phyloP scores from a whole-genome alignment of 2,113 vertebrate genomes.

The Mola mola region DNA sequence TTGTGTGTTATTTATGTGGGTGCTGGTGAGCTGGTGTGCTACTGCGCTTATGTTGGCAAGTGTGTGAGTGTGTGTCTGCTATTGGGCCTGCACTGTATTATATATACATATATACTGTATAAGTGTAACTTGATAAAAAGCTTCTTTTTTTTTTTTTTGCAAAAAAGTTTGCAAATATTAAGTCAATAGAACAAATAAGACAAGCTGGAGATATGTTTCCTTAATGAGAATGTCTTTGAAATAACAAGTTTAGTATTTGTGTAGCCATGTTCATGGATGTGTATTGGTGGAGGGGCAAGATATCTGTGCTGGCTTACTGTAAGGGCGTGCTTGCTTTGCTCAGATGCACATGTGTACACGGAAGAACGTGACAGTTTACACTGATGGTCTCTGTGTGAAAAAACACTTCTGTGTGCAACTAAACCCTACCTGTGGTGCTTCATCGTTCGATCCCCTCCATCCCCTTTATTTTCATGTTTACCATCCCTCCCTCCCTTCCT shows the following conservation, averaged over 20 bases:
- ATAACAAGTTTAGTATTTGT: slow-evolving; percentile 10
- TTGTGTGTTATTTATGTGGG: slow-evolving; percentile 16
- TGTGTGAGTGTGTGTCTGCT: slow-evolving; percentile 15
- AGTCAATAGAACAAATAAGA: too few relatives aligned
- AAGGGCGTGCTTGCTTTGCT: slow-evolving; percentile 67
- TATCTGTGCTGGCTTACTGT: slow-evolving; percentile 35
- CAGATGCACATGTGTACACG: slow-evolving; percentile 16
- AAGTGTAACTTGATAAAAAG: background rate
- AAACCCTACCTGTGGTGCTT: slow-evolving; percentile 69
- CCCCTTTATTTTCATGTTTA: slow-evolving; percentile 72
- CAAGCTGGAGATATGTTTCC: background rate
- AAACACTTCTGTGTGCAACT: slow-evolving; percentile 47
- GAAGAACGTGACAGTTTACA: slow-evolving; percentile 14
- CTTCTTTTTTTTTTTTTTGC: background rate
- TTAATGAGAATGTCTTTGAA: background rate
- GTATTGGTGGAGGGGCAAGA: slow-evolving; percentile 26
- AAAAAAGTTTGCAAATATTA: too few relatives aligned
- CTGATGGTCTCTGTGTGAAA: slow-evolving; percentile 38
- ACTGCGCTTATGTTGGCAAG: slow-evolving; percentile 14
- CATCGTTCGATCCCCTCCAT: slow-evolving; percentile 54
- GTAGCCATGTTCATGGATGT: slow-evolving; percentile 30
- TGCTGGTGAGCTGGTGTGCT: slow-evolving; percentile 44
- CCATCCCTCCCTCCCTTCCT: slow-evolving; percentile 79
- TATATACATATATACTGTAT: background rate
- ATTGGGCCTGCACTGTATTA: slow-evolving; percentile 40